Evolutionary conservation across 2,888 invertebrate species (phyloP), one percentile per base, ranked within the genome.

Genomic region (Sussaba pulchella): DNA sequence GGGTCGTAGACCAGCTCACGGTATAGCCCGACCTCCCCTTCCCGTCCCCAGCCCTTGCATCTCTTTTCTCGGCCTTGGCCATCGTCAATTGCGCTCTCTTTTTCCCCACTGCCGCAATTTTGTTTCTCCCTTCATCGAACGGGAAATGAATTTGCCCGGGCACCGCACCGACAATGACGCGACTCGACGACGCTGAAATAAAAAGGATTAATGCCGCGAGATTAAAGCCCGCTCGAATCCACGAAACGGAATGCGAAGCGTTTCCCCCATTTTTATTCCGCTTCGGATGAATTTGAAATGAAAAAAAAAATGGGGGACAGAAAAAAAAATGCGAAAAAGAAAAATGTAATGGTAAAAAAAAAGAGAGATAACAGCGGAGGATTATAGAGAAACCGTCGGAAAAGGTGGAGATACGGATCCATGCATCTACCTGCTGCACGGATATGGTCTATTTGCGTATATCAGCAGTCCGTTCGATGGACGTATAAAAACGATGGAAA

Each of bases 191-290:
- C 52, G 50, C 70, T 71, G 19, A 41, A 75, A 79, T 66, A 71
- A 64, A 75, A 79, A 61, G 66, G 43, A 79, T 75, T 71, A 75
- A 79, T 71, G 39, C 50, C 52, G 61, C 17, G 67, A 70, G 74
- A 74, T 73, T 78, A 63, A 78, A 78, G 63, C 63, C 4, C 41
- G 14, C 6, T 59, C n/a, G 52, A 17, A 19, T 36, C 17, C 17
- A 43, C 54, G 31, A 78, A 70, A 78, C 36, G 54, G 63, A 74
- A 74, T 64, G 39, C 57, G 67, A 69, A 74, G 41, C 69, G 57
- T 74, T 67, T 39, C 12, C 41, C 2, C 57, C 14, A 57, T 45
- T 63, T 70, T 63, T 47, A 69, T 78, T 73, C 47, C 67, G 36
- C 64, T 36, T 19, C 14, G 64, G 4, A 36, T 14, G 70, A 74